These are phyloP conservation scores for Drosophila mulleri DNA, from an alignment of 2,888 invertebrate genomes.

Conservation along the genomic window DNA sequence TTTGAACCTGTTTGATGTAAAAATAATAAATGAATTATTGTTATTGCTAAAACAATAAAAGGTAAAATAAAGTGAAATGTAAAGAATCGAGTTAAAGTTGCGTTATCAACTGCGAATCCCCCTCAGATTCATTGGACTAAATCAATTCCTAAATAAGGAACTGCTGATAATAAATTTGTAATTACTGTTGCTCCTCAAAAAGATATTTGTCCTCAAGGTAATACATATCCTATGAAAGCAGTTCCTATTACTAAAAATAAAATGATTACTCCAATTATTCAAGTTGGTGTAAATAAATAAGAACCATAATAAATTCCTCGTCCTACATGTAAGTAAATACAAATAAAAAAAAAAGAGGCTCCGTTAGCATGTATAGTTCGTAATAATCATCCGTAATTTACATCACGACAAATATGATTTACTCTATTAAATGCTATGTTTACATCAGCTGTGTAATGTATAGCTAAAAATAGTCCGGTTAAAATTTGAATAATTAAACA, in stretches of 20 bases:
- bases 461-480: neutral
- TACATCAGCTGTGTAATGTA: neutral
- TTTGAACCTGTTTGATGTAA: no score
- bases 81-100: neutral
- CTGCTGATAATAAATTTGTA: no score
- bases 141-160: no score
- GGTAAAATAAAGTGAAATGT: neutral
- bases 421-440: neutral
- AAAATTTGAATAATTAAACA: constrained; percentile 89
- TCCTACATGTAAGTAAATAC: no score
- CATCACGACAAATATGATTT: neutral
- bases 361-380: constrained; percentile 86
- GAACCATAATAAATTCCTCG: neutral
- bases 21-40: no score
- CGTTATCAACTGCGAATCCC: neutral
- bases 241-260: neutral
- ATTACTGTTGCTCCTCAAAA: no score
- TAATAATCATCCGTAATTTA: constrained; percentile 1
- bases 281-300: neutral
- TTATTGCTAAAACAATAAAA: neutral
- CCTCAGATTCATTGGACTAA: no score
- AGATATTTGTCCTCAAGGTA: no score
- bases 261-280: neutral
- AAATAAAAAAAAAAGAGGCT: constrained; percentile 84
- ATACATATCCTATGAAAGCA: neutral